phyloP scores from a whole-genome alignment of 1,140 invertebrate species.

The Tenebrio molitor region DNA sequence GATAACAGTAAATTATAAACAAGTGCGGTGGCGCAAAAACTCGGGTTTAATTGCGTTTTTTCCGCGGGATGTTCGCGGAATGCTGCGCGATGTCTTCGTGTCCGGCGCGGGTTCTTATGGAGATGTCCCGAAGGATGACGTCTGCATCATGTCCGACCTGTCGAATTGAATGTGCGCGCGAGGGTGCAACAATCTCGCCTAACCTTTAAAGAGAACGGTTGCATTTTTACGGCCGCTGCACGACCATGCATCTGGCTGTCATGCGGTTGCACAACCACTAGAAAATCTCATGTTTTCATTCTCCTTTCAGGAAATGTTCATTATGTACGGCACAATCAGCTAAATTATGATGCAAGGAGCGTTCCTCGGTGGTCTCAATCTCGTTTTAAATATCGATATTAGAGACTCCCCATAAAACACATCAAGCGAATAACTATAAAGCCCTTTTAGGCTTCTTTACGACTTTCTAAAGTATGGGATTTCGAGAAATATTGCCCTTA shows the following conservation, averaged over 20 bases:
- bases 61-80: too few species aligned
- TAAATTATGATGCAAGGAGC: constrained; percentile 46
- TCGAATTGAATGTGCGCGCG: too few species aligned
- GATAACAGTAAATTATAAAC: constrained; percentile 54
- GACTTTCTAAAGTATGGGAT: constrained; percentile 65
- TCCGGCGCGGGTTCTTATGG: too few species aligned
- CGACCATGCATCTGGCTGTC: constrained; percentile 52
- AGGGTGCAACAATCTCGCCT: too few species aligned
- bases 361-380: constrained; percentile 44
- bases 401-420: constrained; percentile 53
- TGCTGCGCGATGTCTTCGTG: too few species aligned
- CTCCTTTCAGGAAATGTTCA: constrained; percentile 44
- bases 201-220: too few species aligned
- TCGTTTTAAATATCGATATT: constrained; percentile 51
- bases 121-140: too few species aligned
- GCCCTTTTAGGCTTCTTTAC: constrained; percentile 61
- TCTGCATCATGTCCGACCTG: too few species aligned
- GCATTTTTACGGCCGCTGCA: too few species aligned
- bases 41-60: constrained; percentile 1
- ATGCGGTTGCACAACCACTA: constrained; percentile 51
- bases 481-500: constrained; percentile 62
- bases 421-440: constrained; percentile 58
- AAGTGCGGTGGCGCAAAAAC: too few species aligned
- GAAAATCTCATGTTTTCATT: constrained; percentile 39
- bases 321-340: constrained; percentile 39